phyloP scores from a whole-genome alignment of 2,888 invertebrate genomes.

The Scaptomyza caliginosa region DNA sequence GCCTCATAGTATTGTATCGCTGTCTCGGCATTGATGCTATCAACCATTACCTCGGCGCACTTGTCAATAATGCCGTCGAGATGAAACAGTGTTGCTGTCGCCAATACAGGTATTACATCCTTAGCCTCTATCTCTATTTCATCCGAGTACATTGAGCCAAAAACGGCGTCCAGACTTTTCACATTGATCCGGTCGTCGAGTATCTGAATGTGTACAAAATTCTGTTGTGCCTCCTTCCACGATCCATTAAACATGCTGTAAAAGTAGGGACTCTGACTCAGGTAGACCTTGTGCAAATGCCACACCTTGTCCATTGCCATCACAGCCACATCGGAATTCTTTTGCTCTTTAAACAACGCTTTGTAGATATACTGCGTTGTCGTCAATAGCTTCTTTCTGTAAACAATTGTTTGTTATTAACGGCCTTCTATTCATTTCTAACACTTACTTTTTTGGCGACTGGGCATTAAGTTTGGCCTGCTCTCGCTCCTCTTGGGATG shows the following conservation, averaged over 20 bases:
- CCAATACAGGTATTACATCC: conserved; percentile 88
- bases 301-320: conserved; percentile 89
- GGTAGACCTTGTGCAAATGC: conserved; percentile 91
- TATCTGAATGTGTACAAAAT: conserved; percentile 88
- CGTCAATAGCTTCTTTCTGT: conserved; percentile 87
- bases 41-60: conserved; percentile 89
- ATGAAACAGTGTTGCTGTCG: conserved; percentile 90
- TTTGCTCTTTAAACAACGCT: conserved; percentile 90
- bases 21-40: conserved; percentile 89
- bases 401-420: not conserved
- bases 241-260: conserved; percentile 92
- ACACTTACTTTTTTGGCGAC: conserved; percentile 87
- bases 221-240: conserved; percentile 89
- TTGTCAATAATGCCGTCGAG: conserved; percentile 90
- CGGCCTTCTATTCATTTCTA: not conserved
- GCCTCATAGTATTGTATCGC: conserved; percentile 89
- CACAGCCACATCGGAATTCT: conserved; percentile 90
- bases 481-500: conserved; percentile 76
- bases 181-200: conserved; percentile 89
- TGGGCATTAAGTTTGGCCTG: conserved; percentile 80
- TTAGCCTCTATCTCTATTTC: conserved; percentile 89
- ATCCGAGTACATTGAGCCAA: conserved; percentile 91
- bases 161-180: conserved; percentile 88
- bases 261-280: conserved; percentile 92
- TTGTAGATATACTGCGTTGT: conserved; percentile 92